A percentile compares a stretch with the other conserved stretches of the same genome.
These are phyloP conservation scores for Chroicocephalus ridibundus DNA, from an alignment of 2,113 vertebrate genomes.

Conservation along the genomic window DNA sequence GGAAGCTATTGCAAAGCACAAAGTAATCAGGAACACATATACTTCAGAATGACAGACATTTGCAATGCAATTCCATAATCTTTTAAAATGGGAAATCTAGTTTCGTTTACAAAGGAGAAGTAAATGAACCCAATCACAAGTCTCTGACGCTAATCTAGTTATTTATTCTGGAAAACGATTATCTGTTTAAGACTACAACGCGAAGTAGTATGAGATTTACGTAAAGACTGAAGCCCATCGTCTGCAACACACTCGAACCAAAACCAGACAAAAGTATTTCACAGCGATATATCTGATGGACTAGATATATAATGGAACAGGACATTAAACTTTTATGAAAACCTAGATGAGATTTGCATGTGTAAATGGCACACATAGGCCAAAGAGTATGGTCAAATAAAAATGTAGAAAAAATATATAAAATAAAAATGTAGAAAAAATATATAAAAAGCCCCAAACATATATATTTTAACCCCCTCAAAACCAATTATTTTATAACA, in stretches of 20 bases:
- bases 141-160: not conserved
- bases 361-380: not conserved
- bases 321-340: not conserved
- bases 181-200: not conserved
- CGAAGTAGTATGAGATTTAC: not conserved
- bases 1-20: not conserved
- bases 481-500: not conserved
- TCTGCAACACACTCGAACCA: not conserved
- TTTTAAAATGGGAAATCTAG: not conserved
- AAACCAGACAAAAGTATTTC: not conserved
- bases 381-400: not conserved
- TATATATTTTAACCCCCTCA: not conserved
- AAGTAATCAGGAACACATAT: not conserved
- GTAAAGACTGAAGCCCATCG: not conserved
- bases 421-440: not conserved
- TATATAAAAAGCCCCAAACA: not conserved
- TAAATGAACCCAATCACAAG: not conserved
- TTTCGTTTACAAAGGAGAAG: not conserved
- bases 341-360: not conserved
- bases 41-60: not conserved
- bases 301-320: not conserved
- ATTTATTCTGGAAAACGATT: not conserved
- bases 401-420: not conserved
- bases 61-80: not conserved
- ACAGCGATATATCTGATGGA: not conserved